Base-by-base conservation (phyloP, 2,797 vertebrate species). In the Sphenodon punctatus region DNA sequence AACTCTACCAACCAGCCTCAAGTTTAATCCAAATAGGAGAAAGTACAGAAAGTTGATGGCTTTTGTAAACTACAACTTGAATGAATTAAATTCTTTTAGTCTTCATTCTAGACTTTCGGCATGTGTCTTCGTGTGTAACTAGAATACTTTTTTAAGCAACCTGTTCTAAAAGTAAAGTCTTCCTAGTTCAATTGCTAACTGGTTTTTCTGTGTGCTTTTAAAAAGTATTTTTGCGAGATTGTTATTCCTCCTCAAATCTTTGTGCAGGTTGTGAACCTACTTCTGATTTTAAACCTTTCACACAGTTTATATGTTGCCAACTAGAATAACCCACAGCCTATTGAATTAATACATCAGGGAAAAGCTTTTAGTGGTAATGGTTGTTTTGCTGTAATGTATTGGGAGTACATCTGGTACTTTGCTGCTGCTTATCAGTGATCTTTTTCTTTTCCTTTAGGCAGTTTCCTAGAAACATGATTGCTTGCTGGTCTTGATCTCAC, bases 381-480 rank as follows among this genome's bases (percentile, higher is more conserved):
- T 93, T 88, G 85, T 91, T 94, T 94, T 94, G 85, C 88, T 90
- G 78, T 76, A 88, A 87, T 88, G 92, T 94, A 93, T 93, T 94
- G 89, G 88, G 88, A 91, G 86, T 89, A 87, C 78, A 92, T 86
- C 89, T 93, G 83, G 71, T 85, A 74, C 87, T 88, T 91, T 86
- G 85, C 63, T 91, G 38, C 27, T 51, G 91, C 89, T 95, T 94
- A 95, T 76, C 80, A 75, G 83, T 90, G 86, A 85, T 94, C 51
- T 93, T 91, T 86, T 93, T 93, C 73, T 68, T 73, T 30, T 63
- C 73, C 80, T 87, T 80, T 94, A 99, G 98, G 97, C 97, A 95
- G 95, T 97, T 96, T 96, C 95, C 94, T 90, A 96, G 94, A 95
- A 95, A 95, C 93, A 97, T 97, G 97, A 94, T 96, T 86, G 95